Evolutionary conservation across 2,888 invertebrate species (phyloP), one percentile per base, ranked within the genome.

Genomic region (Eurois occulta): DNA sequence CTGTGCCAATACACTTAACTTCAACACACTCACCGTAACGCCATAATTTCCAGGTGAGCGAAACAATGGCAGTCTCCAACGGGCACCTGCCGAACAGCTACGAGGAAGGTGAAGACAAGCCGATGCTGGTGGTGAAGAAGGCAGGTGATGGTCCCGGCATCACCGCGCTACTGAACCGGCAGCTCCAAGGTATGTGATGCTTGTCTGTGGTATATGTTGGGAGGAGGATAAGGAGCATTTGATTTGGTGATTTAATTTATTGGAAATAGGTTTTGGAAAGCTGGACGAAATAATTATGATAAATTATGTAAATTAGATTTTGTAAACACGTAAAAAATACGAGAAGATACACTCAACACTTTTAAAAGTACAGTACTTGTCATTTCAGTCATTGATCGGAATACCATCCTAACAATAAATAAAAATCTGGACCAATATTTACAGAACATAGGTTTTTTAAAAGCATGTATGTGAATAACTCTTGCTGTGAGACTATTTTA

Each of bases 111-210:
- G 98, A 98, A 89, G 98, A 98, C 88, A 98, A 98, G 90, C 98
- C 98, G 32, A 98, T 98, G 98, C 96, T 98, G 89, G 98, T 98
- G 70, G 97, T 98, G 83, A 98, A 98, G 96, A 98, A 98, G 92
- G 95, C 97, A 0, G 97, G 97, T 6, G 98, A 98, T 89, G 98
- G 98, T 73, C 98, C 98, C 83, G 98, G 98, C 87, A 98, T 98
- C 94, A 98, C 98, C 66, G 98, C 98, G 72, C 95, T 98, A 89
- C 97, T 98, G 87, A 98, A 98, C 94, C 95, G 98, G 86, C 98
- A 98, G 95, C 95, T 98, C 85, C 98, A 98, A 98, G 98, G 98
- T 98, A 91, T 73, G 84, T 28, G 46, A 65, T 32, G 65, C n/a
- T 58, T 64, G 35, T 18, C 38, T 60, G 5, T 28, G 52, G 8